These are phyloP conservation scores for Apteryx owenii DNA, from an alignment of 2,113 vertebrate genomes.

Conservation along the genomic window DNA sequence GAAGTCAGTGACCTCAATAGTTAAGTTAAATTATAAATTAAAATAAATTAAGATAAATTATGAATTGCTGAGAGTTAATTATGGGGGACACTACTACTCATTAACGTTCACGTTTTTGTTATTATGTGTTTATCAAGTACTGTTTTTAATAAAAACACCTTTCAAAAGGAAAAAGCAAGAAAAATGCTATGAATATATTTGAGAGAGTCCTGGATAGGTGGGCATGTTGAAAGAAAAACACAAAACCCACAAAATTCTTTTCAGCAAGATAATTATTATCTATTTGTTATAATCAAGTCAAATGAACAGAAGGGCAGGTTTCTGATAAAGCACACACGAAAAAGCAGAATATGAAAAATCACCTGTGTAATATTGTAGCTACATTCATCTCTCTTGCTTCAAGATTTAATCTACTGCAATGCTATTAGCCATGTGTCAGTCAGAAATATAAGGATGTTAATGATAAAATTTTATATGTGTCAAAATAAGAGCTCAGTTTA, in stretches of 20 bases:
- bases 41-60: conserved; percentile 35
- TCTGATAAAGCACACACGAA: conserved; percentile 36
- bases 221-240: not conserved
- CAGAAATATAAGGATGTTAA: conserved; percentile 55
- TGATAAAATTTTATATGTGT: conserved; percentile 54
- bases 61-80: conserved; percentile 22
- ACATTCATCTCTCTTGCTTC: conserved; percentile 40
- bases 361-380: conserved; percentile 30
- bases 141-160: conserved; percentile 9
- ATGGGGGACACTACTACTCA: not conserved
- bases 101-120: conserved; percentile 2
- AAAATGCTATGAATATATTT: conserved; percentile 5
- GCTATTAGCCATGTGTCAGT: conserved; percentile 63
- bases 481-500: conserved; percentile 64
- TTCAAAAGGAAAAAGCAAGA: conserved; percentile 15
- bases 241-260: not conserved
- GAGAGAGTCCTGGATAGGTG: not conserved
- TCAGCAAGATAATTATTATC: conserved; percentile 24
- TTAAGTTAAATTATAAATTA: conserved; percentile 38
- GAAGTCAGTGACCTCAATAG: conserved; percentile 59
- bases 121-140: not conserved
- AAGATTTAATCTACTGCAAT: conserved; percentile 50
- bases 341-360: conserved; percentile 55
- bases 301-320: conserved; percentile 14
- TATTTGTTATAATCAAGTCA: conserved; percentile 42